Percentiles rank a stretch among this genome's conserved stretches.
Conservation (phyloP, 2,888 invertebrate genomes). For the Dryococelus australis region DNA sequence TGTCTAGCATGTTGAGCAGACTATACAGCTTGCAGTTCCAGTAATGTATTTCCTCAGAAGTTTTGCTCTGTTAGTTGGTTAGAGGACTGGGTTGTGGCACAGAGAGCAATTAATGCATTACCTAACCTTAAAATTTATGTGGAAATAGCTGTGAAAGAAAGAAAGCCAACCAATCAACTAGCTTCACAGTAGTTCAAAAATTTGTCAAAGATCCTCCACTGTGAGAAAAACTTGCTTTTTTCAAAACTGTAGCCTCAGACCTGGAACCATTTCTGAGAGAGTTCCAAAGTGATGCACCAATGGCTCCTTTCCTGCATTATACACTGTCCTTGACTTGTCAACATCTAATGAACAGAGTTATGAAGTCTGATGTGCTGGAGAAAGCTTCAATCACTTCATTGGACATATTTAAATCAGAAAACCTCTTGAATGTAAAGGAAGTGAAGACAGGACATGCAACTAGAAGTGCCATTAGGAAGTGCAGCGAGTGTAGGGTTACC, state of each 20-base stretch:
- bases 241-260: not conserved
- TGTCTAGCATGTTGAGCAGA: not conserved
- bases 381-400: not conserved
- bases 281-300: constrained; percentile 3
- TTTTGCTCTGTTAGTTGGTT: not conserved
- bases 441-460: not conserved
- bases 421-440: not conserved
- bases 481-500: not conserved
- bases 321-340: not conserved
- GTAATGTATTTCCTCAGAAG: not conserved
- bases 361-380: not conserved
- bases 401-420: not conserved
- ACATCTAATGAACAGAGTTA: not conserved
- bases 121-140: not conserved
- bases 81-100: not conserved
- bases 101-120: not conserved
- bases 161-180: not conserved
- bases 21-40: not conserved
- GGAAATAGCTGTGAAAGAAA: not conserved
- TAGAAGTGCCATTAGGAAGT: not conserved
- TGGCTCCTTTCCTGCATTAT: not conserved
- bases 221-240: not conserved
- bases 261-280: not conserved
- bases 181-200: not conserved
- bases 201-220: not conserved